phyloP scores from a whole-genome alignment of 2,113 vertebrate genomes.

The Bombycilla garrulus region DNA sequence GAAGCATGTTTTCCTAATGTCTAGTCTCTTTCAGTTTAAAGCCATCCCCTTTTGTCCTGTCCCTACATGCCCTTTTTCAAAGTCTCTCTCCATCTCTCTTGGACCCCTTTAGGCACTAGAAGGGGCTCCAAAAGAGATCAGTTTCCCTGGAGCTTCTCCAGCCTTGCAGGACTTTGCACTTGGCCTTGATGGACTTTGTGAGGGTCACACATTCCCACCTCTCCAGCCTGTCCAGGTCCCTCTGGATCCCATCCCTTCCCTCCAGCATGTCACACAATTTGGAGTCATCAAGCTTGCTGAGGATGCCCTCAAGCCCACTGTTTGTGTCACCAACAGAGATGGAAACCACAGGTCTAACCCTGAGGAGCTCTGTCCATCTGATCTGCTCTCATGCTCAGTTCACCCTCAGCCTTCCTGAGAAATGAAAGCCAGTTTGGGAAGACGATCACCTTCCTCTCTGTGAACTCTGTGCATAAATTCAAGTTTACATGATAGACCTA shows the following conservation, averaged over 20 bases:
- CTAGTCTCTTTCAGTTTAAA: not conserved
- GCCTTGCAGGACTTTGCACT: not conserved
- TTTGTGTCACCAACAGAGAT: not conserved
- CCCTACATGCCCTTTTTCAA: not conserved
- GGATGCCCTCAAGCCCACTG: not conserved
- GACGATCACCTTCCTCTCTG: not conserved
- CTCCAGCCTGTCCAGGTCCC: not conserved
- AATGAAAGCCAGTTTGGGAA: not conserved
- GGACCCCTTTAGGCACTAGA: not conserved
- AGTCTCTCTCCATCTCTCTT: not conserved
- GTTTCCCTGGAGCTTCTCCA: not conserved
- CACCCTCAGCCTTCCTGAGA: not conserved
- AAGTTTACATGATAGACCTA: not conserved
- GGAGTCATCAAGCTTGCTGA: not conserved
- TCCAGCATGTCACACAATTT: not conserved
- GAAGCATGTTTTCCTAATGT: not conserved
- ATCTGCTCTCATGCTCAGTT: not conserved
- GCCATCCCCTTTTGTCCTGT: not conserved
- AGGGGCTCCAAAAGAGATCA: not conserved
- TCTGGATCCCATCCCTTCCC: not conserved
- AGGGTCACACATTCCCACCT: not conserved
- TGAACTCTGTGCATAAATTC: not conserved
- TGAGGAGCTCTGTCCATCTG: not conserved
- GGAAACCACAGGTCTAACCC: not conserved
- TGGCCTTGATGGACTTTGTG: not conserved